Evolutionary conservation across 2,888 invertebrate genomes (phyloP), one percentile per base, ranked within the genome.

Genomic region (Ametastegia equiseti): DNA sequence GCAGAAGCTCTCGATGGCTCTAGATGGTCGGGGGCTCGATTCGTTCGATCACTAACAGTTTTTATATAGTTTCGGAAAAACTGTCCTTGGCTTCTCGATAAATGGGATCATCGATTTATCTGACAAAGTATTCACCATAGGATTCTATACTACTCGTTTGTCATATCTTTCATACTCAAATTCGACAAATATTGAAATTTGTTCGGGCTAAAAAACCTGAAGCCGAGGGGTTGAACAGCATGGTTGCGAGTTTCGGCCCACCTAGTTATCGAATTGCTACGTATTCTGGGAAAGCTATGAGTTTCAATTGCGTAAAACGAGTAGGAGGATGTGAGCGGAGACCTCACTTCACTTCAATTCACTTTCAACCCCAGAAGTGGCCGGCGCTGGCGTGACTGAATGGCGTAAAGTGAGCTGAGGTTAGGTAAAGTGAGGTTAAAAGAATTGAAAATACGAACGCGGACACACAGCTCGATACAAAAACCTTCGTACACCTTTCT

Each of bases 351-450:
- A 36, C 9, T 71, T 45, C 47, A 27, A 45, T 71, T 71, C 36
- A 36, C 9, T 71, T 45, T 30, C 27, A 45, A 45, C 47, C 45
- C 71, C 27, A 2, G 45, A 27, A 27, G 15, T 47, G 15, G 1
- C 67, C 39, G 36, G 15, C 13, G 15, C 7, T 75, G 36, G 75
- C 75, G 75, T 75, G 75, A 75, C 75, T 75, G n/a, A 45, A 75
- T 75, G 33, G 33, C 75, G 54, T 50, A 54, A 67, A 39, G 39
- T 67, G 9, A n/a, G n/a, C n/a, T 42, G 9, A n/a, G 71, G 47
- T 42, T 19, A 65, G 65, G 7, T 65, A 57, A n/a, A n/a, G n/a
- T 60, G 30, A 47, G 54, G 50, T 45, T 75, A 6, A 54, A 36
- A 54, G 54, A 75, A 75, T 54, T 54, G 75, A 54, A 75, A 50